These are phyloP conservation scores for Amphiprion ocellaris DNA, from an alignment of 2,113 vertebrate genomes.

Conservation along the genomic window DNA sequence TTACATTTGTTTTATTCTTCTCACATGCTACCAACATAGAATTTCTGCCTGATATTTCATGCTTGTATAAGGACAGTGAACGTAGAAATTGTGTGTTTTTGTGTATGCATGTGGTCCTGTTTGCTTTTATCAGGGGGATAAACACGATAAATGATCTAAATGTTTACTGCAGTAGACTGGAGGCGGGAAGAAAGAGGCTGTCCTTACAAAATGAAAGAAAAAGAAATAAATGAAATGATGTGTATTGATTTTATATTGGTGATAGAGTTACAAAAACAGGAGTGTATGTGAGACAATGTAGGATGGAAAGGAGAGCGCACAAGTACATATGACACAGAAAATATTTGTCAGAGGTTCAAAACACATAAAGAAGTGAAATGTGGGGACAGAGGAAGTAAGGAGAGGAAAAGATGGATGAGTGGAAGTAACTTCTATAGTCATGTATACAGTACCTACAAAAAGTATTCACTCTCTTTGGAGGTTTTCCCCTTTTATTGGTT, in stretches of 20 bases:
- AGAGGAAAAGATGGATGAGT: no score
- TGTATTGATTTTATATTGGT: not conserved
- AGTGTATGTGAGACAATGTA: conserved; percentile 7
- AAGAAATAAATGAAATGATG: not conserved
- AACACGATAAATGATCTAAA: conserved; percentile 63
- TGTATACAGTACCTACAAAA: no score
- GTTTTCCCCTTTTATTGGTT: no score
- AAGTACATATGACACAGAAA: conserved; percentile 9
- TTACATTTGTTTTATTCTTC: conserved; percentile 44
- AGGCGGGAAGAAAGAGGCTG: conserved; percentile 1
- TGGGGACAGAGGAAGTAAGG: not conserved
- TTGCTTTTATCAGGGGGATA: conserved; percentile 41
- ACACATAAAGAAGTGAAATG: conserved; percentile 9
- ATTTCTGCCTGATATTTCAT: conserved; percentile 17
- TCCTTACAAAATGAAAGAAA: conserved; percentile 9
- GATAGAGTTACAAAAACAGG: conserved; percentile 2
- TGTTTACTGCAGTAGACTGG: conserved; percentile 41
- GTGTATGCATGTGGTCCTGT: conserved; percentile 42
- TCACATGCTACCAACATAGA: conserved; percentile 8
- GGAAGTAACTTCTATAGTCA: not conserved
- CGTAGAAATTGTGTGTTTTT: conserved; percentile 21
- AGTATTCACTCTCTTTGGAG: no score
- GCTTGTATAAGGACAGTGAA: conserved; percentile 7
- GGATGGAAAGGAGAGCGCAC: not conserved
- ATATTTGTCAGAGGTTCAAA: not conserved